phyloP scores from a whole-genome alignment of 1,140 invertebrate species.

The Drosophila yakuba region DNA sequence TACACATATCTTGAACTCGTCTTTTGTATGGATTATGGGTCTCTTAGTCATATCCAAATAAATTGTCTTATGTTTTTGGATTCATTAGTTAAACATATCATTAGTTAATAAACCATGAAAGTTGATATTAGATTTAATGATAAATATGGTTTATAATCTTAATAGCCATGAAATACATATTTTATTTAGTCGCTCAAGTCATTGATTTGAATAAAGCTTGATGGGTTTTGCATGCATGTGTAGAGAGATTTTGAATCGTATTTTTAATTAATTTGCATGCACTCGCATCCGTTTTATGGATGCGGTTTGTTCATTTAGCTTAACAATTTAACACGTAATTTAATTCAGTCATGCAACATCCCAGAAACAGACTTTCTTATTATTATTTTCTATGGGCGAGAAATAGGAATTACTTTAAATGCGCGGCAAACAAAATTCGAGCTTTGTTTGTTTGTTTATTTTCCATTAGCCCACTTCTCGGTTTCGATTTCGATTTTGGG shows the following conservation, averaged over 20 bases:
- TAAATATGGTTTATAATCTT: conserved; percentile 37
- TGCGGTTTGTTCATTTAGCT: conserved; percentile 58
- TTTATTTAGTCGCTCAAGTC: conserved; percentile 28
- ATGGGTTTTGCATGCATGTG: conserved; percentile 13
- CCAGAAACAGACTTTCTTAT: conserved; percentile 42
- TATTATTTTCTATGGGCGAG: conserved; percentile 12
- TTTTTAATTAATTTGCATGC: conserved; percentile 69
- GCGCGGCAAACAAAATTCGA: conserved; percentile 58
- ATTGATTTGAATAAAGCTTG: conserved; percentile 36
- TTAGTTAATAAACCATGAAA: conserved; percentile 61
- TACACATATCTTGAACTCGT: conserved; percentile 7
- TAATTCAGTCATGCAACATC: conserved; percentile 47
- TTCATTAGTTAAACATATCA: conserved; percentile 63
- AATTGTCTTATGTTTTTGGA: conserved; percentile 23
- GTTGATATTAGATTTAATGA: conserved; percentile 60
- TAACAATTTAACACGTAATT: conserved; percentile 72
- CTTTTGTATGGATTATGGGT: conserved; percentile 25
- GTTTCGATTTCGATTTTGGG: conserved; percentile 24
- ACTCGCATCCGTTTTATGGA: conserved; percentile 32
- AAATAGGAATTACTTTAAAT: conserved; percentile 32
- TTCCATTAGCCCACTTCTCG: conserved; percentile 54
- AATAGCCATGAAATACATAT: conserved; percentile 50
- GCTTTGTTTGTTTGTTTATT: conserved; percentile 49
- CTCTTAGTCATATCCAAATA: conserved; percentile 27
- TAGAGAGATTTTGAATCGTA: conserved; percentile 21